A percentile compares a stretch with the other conserved stretches of the same genome.
Evolutionary conservation across 2,113 vertebrate genomes (phyloP).

Genomic region (Strix uralensis): DNA sequence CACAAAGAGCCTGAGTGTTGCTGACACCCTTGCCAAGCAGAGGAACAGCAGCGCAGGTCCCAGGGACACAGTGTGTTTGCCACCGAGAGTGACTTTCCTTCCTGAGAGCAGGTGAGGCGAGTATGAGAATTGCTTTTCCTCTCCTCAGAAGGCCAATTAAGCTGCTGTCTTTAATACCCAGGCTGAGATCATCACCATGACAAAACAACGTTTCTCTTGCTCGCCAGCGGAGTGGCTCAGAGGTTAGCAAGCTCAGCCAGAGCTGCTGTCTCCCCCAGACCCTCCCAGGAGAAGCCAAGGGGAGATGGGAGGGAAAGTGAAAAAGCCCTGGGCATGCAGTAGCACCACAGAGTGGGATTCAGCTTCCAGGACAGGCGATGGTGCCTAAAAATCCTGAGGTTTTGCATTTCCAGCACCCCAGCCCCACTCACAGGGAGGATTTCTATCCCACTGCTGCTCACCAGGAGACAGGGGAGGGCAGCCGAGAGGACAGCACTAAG

Average conservation of each 20-base stretch:
- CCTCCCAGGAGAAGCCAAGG: not conserved
- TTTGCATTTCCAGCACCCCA: not conserved
- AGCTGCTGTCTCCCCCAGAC: not conserved
- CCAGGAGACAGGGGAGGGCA: not conserved
- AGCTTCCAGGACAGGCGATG: rapidly evolving
- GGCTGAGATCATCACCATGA: not conserved
- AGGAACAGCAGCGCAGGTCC: not conserved
- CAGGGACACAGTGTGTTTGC: rapidly evolving
- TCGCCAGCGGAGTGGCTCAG: rapidly evolving
- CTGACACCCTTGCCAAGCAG: not conserved
- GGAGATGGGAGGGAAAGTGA: not conserved
- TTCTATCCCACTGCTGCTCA: not conserved
- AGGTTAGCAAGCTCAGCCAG: not conserved
- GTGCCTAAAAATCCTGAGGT: not conserved
- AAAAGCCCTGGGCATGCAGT: not conserved
- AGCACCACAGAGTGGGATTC: not conserved
- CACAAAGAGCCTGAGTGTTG: not conserved
- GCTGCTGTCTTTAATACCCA: not conserved
- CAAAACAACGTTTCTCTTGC: rapidly evolving
- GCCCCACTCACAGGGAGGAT: not conserved
- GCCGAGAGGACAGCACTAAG: not conserved
- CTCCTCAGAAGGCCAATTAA: not conserved
- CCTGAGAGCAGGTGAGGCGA: not conserved
- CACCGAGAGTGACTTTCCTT: rapidly evolving
- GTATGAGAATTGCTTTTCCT: not conserved